Evolutionary conservation across 2,888 invertebrate genomes (phyloP), one percentile per base, ranked within the genome.

Genomic region (Timandra comae): DNA sequence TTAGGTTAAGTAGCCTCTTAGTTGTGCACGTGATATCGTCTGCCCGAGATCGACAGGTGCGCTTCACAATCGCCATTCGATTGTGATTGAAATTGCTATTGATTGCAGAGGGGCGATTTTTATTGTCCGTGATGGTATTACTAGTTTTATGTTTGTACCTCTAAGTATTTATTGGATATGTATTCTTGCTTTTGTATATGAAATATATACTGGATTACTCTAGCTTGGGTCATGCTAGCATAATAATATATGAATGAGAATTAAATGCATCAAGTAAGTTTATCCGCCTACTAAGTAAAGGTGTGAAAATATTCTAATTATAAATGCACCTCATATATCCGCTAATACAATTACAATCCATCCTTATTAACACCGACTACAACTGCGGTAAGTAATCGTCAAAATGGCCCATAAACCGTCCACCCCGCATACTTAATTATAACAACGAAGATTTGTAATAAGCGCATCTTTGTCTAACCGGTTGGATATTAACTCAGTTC

Each of bases 1-100:
- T 84, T 78, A 76, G 67, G 76, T 75, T 84, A 84, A 84, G 82
- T 82, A 77, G 76, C 63, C 77, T 76, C 73, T 84, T 80, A 78
- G 72, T 52, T 44, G 61, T 62, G 80, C 73, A 78, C 82, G 82
- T 81, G 81, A 54, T 47, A 53, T 52, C 59, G 61, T 53, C 54
- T n/a, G n/a, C n/a, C n/a, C n/a, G n/a, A 59, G 59, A 68, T 71
- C 68, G 67, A 68, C 82, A 84, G 82, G 82, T 84, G 82, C 66
- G 74, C 56, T 52, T 54, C 59, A 49, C 57, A 42, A 49, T 43
- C 49, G 42, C 49, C 57, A 49, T 47, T 50, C 51, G 52, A 76
- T 75, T 77, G 73, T 78, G 81, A 82, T 81, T 76, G 79, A 65
- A 75, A 80, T 72, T 75, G 77, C 63, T 61, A 52, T 49, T 60